These are phyloP conservation scores for Alethe castanea DNA, from an alignment of 2,113 vertebrate species.

Conservation along the genomic window DNA sequence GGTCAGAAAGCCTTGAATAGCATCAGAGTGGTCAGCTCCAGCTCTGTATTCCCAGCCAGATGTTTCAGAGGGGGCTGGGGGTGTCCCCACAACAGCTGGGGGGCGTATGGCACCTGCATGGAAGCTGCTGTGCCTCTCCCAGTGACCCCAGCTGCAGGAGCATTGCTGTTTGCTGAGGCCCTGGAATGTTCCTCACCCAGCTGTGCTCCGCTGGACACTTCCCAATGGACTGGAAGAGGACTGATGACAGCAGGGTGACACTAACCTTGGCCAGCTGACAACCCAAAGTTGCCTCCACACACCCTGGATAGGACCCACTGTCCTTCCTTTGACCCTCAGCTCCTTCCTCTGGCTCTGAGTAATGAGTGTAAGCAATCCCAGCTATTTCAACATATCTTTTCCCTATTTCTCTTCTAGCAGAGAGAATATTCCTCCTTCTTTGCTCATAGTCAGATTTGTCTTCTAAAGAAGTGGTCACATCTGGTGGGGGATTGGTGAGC, in stretches of 20 bases:
- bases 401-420: neutral
- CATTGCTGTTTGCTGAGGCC: neutral
- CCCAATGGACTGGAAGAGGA: neutral
- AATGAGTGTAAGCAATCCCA: neutral
- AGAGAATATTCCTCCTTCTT: neutral
- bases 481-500: neutral
- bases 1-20: rapidly evolving
- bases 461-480: neutral
- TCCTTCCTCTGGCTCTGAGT: neutral
- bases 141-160: neutral
- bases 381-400: neutral
- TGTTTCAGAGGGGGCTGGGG: neutral
- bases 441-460: neutral
- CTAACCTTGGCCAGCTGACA: neutral
- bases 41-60: neutral
- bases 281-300: neutral
- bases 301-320: neutral
- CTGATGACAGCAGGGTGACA: neutral
- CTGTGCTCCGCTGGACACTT: neutral
- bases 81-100: neutral
- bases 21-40: neutral
- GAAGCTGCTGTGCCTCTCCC: neutral
- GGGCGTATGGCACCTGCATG: rapidly evolving
- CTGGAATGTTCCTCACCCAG: neutral
- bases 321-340: slow-evolving; percentile 35